Base-by-base conservation (phyloP, 2,113 vertebrate species). In the Chionis minor region DNA sequence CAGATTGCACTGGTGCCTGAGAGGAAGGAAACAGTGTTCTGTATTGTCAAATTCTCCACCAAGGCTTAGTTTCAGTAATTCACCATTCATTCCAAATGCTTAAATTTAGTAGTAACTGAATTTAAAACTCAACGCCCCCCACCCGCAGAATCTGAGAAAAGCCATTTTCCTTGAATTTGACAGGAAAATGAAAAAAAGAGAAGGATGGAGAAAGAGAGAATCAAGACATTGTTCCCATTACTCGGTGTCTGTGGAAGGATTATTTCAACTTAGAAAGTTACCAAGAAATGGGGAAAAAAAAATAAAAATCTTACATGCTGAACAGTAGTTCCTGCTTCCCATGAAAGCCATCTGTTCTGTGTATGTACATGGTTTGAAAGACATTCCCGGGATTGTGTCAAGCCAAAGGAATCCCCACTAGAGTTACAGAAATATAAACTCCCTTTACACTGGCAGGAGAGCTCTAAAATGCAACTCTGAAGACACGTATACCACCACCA, bases 371-470 rank as follows among this genome's bases (percentile, higher is more conserved):
- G 72, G 77, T 96, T 96, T 96, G 90, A 97, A 97, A 94, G 95
- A 91, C 92, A 97, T 96, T 97, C 96, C 88, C 72, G 26, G 92
- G 81, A 94, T 95, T 94, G 92, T 96, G 95, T 95, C 94, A 97
- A 97, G 95, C 93, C 95, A 96, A 97, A 97, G 89, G 94, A 95
- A 96, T 97, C 94, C 86, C 95, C 92, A 73, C 95, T 96, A 92
- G 85, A 96, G 91, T 97, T 97, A 96, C 94, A 96, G 94, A 96
- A 97, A 97, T 86, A 82, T 59, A 95, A 96, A 97, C 66, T 88
- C 45, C 92, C 86, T 85, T 75, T 59, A 35, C 45, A 21, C 72
- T 83, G 89, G 91, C 81, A 90, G 85, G 69, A 89, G 83, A 74
- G 72, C 13, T 18, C 75, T 92, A 26, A 91, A 96, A 88, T 72